Evolutionary conservation across 2,888 invertebrate genomes (phyloP).

Genomic region (Drosophila hamatofila): DNA sequence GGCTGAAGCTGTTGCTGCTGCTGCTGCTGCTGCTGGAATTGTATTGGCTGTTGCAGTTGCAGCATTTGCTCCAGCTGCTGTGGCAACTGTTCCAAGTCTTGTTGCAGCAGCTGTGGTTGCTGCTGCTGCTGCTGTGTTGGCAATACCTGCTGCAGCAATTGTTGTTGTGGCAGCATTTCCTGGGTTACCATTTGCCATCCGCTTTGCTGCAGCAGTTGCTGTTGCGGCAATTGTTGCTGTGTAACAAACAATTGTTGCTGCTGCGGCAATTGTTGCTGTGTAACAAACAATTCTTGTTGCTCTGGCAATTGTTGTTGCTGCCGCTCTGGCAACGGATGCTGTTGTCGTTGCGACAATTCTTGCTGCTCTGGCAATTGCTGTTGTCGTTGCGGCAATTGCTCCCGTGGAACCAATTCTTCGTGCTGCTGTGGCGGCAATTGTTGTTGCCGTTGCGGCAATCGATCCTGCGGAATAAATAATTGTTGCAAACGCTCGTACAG

Average conservation of each 20-base stretch:
- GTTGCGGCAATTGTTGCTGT: not conserved
- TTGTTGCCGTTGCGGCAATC: not conserved
- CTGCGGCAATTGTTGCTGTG: not conserved
- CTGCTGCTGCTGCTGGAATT: constrained; percentile 8
- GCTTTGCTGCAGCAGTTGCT: not conserved
- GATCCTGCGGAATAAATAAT: not conserved
- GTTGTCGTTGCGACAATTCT: constrained; percentile 1
- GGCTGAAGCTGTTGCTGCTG: constrained; percentile 1
- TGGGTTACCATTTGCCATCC: not conserved
- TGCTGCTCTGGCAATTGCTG: not conserved
- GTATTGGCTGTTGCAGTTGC: not conserved
- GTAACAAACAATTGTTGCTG: not conserved
- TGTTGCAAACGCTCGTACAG: constrained; percentile 6
- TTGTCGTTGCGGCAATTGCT: not conserved
- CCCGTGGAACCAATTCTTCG: not conserved
- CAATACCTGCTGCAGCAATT: not conserved
- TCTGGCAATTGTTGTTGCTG: not conserved
- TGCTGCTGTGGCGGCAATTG: not conserved
- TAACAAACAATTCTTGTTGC: not conserved
- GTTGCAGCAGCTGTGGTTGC: not conserved
- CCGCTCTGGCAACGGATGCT: not conserved
- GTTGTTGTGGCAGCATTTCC: constrained; percentile 1
- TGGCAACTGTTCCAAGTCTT: not conserved
- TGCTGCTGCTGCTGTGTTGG: constrained; percentile 1
- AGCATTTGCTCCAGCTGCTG: constrained; percentile 8